phyloP scores from a whole-genome alignment of 1,140 invertebrate species.

The Neomicropteryx cornuta region DNA sequence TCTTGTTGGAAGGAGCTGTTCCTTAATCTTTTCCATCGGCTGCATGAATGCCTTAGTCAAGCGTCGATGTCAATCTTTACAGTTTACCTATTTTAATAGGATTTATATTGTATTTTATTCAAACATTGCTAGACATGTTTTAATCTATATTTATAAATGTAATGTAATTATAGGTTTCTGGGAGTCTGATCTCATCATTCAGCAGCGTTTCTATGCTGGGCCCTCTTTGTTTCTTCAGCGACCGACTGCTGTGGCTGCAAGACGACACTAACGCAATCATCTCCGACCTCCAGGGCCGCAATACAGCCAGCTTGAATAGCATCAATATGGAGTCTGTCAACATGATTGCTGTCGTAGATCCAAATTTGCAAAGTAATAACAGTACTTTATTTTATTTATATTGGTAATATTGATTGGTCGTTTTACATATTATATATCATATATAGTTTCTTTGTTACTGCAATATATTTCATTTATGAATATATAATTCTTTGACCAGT shows the following conservation, averaged over 20 bases:
- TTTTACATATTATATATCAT: too few relatives aligned
- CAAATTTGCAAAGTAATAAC: constrained; percentile 47
- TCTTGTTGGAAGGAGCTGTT: too few relatives aligned
- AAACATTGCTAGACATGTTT: background rate
- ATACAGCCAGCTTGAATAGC: constrained; percentile 59
- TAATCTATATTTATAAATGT: constrained; percentile 7
- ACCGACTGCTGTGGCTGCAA: constrained; percentile 69
- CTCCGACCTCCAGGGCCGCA: constrained; percentile 63
- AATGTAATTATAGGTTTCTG: constrained; percentile 22
- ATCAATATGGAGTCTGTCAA: constrained; percentile 50
- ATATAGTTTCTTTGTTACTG: too few relatives aligned
- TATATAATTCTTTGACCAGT: background rate
- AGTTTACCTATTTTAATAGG: too few relatives aligned
- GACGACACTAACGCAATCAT: constrained; percentile 64
- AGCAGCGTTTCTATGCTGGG: constrained; percentile 31
- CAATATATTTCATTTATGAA: too few relatives aligned
- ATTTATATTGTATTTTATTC: constrained; percentile 7
- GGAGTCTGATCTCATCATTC: constrained; percentile 27
- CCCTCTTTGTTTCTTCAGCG: constrained; percentile 67
- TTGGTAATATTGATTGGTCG: constrained; percentile 12
- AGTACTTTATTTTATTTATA: constrained; percentile 32
- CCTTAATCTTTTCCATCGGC: too few relatives aligned
- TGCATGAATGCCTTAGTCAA: too few relatives aligned
- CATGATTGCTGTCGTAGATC: constrained; percentile 62
- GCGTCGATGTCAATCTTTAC: too few relatives aligned